Evolutionary conservation across 1,140 invertebrate species (phyloP).

Genomic region (Pachypsylla venusta): DNA sequence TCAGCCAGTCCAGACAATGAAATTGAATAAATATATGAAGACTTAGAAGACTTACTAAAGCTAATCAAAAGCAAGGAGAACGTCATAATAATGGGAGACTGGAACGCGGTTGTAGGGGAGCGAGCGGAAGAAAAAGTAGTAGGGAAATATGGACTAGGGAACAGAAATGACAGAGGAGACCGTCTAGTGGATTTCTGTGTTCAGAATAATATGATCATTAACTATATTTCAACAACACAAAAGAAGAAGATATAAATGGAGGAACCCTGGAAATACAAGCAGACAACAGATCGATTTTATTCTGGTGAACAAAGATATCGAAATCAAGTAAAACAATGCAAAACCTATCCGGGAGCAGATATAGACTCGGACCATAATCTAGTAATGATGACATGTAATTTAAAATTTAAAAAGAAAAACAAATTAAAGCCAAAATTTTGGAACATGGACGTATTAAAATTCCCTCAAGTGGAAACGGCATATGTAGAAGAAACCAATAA

Average conservation of each 20-base stretch:
- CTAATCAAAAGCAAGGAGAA: no score
- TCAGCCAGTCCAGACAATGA: no score
- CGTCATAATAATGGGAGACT: constrained; percentile 14
- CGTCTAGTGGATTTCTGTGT: neutral
- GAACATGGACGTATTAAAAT: no score
- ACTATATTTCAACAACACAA: constrained; percentile 25
- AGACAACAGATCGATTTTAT: constrained; percentile 29
- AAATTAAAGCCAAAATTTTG: constrained; percentile 6
- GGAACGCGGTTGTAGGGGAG: constrained; percentile 8
- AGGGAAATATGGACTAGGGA: constrained; percentile 1
- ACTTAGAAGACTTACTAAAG: no score
- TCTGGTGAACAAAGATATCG: constrained; percentile 11
- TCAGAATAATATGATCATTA: constrained; percentile 17
- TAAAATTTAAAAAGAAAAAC: constrained; percentile 10
- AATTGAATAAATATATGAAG: no score
- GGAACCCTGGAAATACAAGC: constrained; percentile 23
- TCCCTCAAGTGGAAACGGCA: neutral
- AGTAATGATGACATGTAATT: neutral
- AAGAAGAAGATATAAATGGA: constrained; percentile 26
- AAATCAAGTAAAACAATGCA: constrained; percentile 10
- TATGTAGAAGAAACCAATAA: neutral
- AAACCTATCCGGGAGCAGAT: neutral
- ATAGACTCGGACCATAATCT: constrained; percentile 6
- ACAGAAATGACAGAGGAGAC: constrained; percentile 6
- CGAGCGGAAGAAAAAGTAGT: neutral